phyloP scores from a whole-genome alignment of 2,113 vertebrate genomes.

The Colaptes auratus region DNA sequence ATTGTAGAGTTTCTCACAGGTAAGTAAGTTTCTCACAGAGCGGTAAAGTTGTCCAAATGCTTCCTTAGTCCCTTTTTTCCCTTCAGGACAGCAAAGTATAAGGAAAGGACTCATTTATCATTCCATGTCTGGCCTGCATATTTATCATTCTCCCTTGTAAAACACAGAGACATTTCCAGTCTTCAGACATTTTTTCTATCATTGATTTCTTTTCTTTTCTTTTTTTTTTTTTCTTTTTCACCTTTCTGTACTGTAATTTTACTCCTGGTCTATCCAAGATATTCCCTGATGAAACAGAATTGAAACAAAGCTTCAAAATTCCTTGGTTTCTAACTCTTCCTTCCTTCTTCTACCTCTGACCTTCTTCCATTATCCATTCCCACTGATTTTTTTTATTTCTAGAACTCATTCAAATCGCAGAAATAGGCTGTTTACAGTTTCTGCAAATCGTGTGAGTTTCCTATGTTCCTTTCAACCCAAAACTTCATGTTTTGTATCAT shows the following conservation, averaged over 20 bases:
- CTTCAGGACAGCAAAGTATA: background rate
- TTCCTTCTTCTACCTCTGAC: background rate
- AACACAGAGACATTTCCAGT: background rate
- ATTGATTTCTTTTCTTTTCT: background rate
- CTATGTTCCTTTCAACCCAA: background rate
- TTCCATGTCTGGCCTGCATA: background rate
- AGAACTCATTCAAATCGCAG: background rate
- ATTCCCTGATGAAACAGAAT: background rate
- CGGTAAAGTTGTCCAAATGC: background rate
- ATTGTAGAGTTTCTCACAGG: background rate
- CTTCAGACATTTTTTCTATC: background rate
- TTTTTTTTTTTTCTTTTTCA: background rate
- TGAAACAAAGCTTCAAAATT: background rate
- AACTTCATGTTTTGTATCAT: background rate
- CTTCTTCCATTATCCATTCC: background rate
- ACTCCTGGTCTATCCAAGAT: background rate
- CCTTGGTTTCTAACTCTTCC: background rate
- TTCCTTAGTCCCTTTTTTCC: background rate
- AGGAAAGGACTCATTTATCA: background rate
- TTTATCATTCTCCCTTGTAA: background rate
- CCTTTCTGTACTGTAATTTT: background rate
- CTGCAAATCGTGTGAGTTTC: background rate
- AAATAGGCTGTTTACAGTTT: background rate
- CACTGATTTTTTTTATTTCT: background rate
- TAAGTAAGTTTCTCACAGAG: background rate